Evolutionary conservation across 1,140 invertebrate genomes (phyloP).

Genomic region (Ylistrum balloti): DNA sequence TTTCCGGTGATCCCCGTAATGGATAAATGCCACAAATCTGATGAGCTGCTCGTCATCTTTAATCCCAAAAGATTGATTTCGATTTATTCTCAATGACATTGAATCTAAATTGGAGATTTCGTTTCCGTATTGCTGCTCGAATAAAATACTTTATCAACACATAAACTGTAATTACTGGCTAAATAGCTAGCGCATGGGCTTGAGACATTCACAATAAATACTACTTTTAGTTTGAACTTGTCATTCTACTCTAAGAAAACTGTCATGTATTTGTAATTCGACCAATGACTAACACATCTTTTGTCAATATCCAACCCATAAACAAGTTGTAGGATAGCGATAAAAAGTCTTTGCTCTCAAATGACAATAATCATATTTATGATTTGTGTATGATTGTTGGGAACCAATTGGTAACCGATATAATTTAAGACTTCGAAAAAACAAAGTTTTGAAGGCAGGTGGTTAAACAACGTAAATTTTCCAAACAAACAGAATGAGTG

Average conservation of each 20-base stretch:
- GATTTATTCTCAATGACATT: constrained; percentile 35
- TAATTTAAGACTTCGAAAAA: too few species aligned
- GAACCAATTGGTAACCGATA: too few species aligned
- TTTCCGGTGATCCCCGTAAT: constrained; percentile 23
- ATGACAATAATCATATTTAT: too few species aligned
- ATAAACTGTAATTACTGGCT: constrained; percentile 9
- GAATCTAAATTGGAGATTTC: constrained; percentile 23
- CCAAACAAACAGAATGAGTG: too few species aligned
- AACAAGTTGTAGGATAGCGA: too few species aligned
- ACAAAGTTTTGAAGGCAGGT: too few species aligned
- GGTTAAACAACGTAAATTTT: too few species aligned
- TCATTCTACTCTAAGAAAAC: not conserved
- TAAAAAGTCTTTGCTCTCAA: too few species aligned
- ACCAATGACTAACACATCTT: not conserved
- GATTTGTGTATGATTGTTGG: too few species aligned
- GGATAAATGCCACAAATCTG: constrained; percentile 25
- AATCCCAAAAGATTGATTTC: constrained; percentile 10
- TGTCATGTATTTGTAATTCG: not conserved
- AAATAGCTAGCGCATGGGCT: not conserved
- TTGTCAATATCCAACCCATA: too few species aligned
- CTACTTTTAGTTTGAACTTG: not conserved
- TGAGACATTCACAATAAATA: constrained; percentile 6
- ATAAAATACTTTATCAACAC: constrained; percentile 34
- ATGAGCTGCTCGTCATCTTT: constrained; percentile 25
- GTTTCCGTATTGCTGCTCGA: constrained; percentile 7